Evolutionary conservation across 2,113 vertebrate genomes (phyloP).

Genomic region (Tenebrosternarchus preto): DNA sequence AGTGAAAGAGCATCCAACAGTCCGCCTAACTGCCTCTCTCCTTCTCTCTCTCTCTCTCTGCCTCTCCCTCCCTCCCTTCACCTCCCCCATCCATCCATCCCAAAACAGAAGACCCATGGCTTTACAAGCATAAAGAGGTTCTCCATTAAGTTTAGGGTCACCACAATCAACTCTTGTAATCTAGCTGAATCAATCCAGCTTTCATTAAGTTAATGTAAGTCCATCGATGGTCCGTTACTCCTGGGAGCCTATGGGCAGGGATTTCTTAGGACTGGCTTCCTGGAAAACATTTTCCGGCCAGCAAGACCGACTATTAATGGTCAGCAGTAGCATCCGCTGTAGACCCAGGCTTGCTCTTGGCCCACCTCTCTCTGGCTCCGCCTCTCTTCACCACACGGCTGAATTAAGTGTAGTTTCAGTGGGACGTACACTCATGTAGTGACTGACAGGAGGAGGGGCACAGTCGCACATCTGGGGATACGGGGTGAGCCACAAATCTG

Average conservation of each 20-base stretch:
- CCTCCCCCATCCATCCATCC: not conserved
- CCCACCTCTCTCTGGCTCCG: not conserved
- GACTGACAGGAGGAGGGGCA: not conserved
- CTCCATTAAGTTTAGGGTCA: slow-evolving; percentile 63
- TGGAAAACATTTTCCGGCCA: slow-evolving; percentile 54
- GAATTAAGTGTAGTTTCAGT: slow-evolving; percentile 33
- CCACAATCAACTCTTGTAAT: slow-evolving; percentile 61
- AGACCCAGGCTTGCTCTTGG: too few relatives aligned
- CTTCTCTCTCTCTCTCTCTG: not conserved
- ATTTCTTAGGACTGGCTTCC: slow-evolving; percentile 59
- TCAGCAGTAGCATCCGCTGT: slow-evolving; percentile 41
- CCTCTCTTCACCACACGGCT: slow-evolving; percentile 5
- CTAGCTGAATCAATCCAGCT: slow-evolving; percentile 60
- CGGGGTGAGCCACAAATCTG: not conserved
- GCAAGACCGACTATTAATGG: slow-evolving; percentile 57
- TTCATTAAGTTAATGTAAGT: slow-evolving; percentile 67
- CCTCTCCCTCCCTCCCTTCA: not conserved
- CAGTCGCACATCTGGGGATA: too few relatives aligned
- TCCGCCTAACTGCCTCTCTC: not conserved
- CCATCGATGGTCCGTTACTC: slow-evolving; percentile 61
- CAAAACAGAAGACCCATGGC: slow-evolving; percentile 47
- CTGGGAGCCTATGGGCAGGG: slow-evolving; percentile 43
- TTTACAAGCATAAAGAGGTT: slow-evolving; percentile 53
- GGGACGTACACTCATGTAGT: not conserved
- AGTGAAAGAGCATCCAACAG: slow-evolving; percentile 1